phyloP scores from a whole-genome alignment of 2,888 invertebrate species.

The Pantelozetes paolii region DNA sequence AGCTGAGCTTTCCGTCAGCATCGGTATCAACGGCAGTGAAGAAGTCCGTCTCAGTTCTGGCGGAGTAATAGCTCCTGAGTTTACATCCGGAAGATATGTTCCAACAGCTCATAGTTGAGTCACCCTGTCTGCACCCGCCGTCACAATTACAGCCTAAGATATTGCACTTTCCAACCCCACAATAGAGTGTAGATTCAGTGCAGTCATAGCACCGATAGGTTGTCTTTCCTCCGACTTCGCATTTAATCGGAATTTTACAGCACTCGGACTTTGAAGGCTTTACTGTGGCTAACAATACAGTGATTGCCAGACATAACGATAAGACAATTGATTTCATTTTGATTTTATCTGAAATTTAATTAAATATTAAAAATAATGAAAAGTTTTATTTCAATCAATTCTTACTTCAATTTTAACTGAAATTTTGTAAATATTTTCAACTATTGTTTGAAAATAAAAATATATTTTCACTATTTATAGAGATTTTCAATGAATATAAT shows the following conservation, averaged over 20 bases:
- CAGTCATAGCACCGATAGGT: background rate
- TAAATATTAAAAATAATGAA: too few relatives aligned
- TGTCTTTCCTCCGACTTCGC: background rate
- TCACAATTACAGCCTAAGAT: slow-evolving; percentile 4
- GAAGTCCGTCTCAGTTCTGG: background rate
- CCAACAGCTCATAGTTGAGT: slow-evolving; percentile 1
- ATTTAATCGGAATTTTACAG: background rate
- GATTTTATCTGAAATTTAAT: too few relatives aligned
- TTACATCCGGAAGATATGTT: background rate
- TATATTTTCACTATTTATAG: too few relatives aligned
- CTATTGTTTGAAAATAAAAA: too few relatives aligned
- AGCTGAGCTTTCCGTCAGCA: background rate
- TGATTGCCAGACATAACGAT: too few relatives aligned
- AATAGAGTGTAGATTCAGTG: background rate
- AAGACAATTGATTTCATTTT: too few relatives aligned
- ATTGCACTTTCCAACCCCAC: slow-evolving; percentile 1
- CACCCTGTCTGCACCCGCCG: background rate
- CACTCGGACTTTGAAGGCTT: background rate
- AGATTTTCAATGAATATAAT: too few relatives aligned
- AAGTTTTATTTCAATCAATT: too few relatives aligned
- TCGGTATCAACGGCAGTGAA: background rate
- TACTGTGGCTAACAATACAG: background rate
- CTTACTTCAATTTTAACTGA: too few relatives aligned
- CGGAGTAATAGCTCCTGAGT: too few relatives aligned
- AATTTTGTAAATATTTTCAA: too few relatives aligned